Conservation (phyloP, 2,113 vertebrate species). For the Phodopus roborovskii region DNA sequence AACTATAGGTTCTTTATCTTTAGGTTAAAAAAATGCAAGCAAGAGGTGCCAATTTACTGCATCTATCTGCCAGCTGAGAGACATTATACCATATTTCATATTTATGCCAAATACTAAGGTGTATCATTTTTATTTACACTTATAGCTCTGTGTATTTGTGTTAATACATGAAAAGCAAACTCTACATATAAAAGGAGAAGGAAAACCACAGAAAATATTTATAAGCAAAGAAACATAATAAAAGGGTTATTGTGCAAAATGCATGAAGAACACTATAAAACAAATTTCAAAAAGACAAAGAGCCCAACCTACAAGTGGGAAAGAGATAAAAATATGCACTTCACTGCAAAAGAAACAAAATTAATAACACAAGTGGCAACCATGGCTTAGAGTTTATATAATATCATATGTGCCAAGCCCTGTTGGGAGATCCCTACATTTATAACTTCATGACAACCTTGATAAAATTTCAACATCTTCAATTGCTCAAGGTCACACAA, state of each 20-base stretch:
- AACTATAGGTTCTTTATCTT: neutral
- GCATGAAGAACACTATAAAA: neutral
- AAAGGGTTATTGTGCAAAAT: slow-evolving; percentile 14
- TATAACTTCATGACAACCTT: neutral
- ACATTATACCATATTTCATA: neutral
- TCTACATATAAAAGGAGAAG: slow-evolving; percentile 24
- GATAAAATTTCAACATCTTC: neutral
- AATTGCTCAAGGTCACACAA: neutral
- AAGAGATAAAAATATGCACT: neutral
- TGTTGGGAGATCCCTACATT: neutral
- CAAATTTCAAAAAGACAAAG: slow-evolving; percentile 17
- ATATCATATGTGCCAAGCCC: neutral
- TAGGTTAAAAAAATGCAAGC: neutral
- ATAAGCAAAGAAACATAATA: slow-evolving; percentile 16
- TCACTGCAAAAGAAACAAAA: neutral
- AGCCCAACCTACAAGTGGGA: neutral
- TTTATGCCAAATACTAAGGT: slow-evolving; percentile 24
- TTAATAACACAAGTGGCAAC: neutral
- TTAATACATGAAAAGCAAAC: slow-evolving; percentile 27
- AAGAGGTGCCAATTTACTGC: neutral
- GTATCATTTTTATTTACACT: neutral
- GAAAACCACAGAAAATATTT: neutral
- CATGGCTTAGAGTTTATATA: neutral
- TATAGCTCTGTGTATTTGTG: neutral
- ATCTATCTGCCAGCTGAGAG: neutral